Base-by-base conservation (phyloP, 2,113 vertebrate species). In the Pachycephala philippinensis region DNA sequence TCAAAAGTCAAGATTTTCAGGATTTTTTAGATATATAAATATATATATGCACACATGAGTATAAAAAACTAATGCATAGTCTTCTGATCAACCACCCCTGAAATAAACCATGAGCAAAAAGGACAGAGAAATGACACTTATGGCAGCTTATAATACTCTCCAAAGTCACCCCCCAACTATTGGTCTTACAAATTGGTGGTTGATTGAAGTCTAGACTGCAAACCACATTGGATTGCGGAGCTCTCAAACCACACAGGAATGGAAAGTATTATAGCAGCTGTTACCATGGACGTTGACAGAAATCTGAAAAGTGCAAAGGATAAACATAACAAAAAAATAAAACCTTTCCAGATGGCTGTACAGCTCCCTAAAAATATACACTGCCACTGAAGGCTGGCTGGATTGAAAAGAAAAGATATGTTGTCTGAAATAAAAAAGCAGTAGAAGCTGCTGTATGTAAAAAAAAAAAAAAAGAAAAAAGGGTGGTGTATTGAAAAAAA, bases 241-340 rank as follows among this genome's bases (percentile, higher is more conserved):
- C 60, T 69, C 89, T 89, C 70, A 91, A 89, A 81, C 71, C 39
- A 69, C 85, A 69, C 53, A 90, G 93, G 81, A 91, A 74, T 86
- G 95, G 87, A 82, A 50, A 88, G 53, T 94, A 81, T 90, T 88
- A 86, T 57, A 95, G 90, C 88, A 96, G 94, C 81, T 95, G 94
- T 94, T 96, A 77, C 81, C 53, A 52, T 30, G 70, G 90, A 82
- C 28, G 0, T 92, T 96, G 94, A 97, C 90, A 96, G 93, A 96
- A 93, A 92, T 96, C 84, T 93, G 75, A 97, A 91, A 96, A 95
- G 84, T 96, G 87, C 90, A 93, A 91, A 77, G 75, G 86, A 94
- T 94, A 97, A 97, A 95, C 78, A 94, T 68, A 95, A 87, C 33
- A 84, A 94, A 96, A 94, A 95, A 95, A 84, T 35, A 82, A 90